A percentile compares a stretch with the other conserved stretches of the same genome.
Evolutionary conservation across 2,888 invertebrate genomes (phyloP).

Genomic region (Camptogramma bilineatum): DNA sequence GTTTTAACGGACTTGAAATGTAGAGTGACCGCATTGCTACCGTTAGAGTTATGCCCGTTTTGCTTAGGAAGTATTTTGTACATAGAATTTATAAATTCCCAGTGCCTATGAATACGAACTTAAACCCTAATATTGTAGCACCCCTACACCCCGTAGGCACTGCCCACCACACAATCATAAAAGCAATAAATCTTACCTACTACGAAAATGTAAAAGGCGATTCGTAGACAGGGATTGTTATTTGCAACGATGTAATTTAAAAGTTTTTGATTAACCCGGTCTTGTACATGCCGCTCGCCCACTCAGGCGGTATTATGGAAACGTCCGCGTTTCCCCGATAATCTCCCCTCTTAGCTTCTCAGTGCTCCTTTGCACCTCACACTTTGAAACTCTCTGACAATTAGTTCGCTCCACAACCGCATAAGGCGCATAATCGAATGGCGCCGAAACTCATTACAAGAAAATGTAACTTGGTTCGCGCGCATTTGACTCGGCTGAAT

Average conservation of each 20-base stretch:
- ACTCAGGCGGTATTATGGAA: conserved; percentile 52
- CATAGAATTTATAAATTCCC: neutral
- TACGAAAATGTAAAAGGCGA: too few relatives aligned
- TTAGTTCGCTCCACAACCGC: conserved; percentile 37
- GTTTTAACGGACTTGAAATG: too few relatives aligned
- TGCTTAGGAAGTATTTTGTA: neutral
- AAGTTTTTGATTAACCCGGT: conserved; percentile 34
- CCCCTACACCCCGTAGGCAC: neutral
- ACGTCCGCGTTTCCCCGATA: conserved; percentile 52
- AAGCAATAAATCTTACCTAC: neutral
- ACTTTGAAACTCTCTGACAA: conserved; percentile 29
- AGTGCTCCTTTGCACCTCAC: conserved; percentile 39
- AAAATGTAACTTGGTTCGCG: conserved; percentile 49
- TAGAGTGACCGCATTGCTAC: too few relatives aligned
- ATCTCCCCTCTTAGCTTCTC: conserved; percentile 53
- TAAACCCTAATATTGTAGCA: neutral
- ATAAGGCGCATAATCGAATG: conserved; percentile 52
- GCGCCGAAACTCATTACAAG: conserved; percentile 45
- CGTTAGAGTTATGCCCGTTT: neutral
- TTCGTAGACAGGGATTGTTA: neutral
- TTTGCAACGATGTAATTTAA: conserved; percentile 23
- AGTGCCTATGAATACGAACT: too few relatives aligned
- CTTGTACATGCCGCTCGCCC: conserved; percentile 41
- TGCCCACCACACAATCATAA: neutral
- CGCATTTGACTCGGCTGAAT: conserved; percentile 55